Evolutionary conservation across 2,888 invertebrate genomes (phyloP).

Genomic region (Cantharis lateralis): DNA sequence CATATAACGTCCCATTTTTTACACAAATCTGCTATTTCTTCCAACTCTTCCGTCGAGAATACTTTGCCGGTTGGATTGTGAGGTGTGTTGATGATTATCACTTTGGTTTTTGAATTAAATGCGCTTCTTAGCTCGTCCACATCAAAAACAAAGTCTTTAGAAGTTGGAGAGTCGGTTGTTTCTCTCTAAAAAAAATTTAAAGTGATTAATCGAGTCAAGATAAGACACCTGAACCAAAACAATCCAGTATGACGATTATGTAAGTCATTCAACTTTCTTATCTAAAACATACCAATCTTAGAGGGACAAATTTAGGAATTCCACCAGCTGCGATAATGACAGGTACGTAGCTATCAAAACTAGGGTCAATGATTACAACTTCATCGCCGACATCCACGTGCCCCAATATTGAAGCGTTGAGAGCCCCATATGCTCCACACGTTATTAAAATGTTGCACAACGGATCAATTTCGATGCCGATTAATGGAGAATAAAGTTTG

Average conservation of each 20-base stretch:
- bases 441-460: constrained; percentile 87
- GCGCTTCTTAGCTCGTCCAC: constrained; percentile 75
- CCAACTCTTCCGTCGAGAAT: constrained; percentile 69
- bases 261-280: too few species aligned
- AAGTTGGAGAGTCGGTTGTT: constrained; percentile 45
- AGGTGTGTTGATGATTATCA: constrained; percentile 93
- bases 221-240: not conserved
- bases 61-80: constrained; percentile 98
- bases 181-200: constrained; percentile 40
- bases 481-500: constrained; percentile 80
- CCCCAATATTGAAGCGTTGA: constrained; percentile 65
- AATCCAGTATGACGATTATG: too few species aligned
- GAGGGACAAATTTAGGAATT: constrained; percentile 82
- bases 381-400: constrained; percentile 86
- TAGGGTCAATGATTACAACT: constrained; percentile 97
- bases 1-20: constrained; percentile 91
- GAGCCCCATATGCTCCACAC: constrained; percentile 91
- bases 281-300: constrained; percentile 70
- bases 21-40: constrained; percentile 83
- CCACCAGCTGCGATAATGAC: constrained; percentile 92
- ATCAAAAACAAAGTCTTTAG: constrained; percentile 88
- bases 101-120: constrained; percentile 89
- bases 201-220: not conserved
- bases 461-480: constrained; percentile 79
- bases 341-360: constrained; percentile 96